A percentile compares a stretch with the other conserved stretches of the same genome.
These are phyloP conservation scores for Blomia tropicalis DNA, from an alignment of 2,888 invertebrate species.

Conservation along the genomic window DNA sequence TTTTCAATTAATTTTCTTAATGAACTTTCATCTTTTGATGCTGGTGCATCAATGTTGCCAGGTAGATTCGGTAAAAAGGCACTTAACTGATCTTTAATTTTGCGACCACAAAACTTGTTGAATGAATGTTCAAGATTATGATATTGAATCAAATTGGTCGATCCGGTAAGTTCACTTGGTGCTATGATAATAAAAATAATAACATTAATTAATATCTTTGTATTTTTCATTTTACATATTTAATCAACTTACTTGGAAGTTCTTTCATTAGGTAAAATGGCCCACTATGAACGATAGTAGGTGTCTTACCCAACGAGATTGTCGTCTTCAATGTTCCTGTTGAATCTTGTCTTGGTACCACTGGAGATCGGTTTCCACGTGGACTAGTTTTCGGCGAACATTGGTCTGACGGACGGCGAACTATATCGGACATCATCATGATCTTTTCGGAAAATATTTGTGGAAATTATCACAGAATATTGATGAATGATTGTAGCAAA, in stretches of 20 bases:
- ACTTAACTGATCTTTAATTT: constrained; percentile 65
- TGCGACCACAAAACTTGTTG: constrained; percentile 57
- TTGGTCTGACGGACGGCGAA: constrained; percentile 27
- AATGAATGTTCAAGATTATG: constrained; percentile 92
- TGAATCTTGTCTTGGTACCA: constrained; percentile 86
- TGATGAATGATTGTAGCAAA: too few relatives aligned
- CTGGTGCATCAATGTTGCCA: constrained; percentile 84
- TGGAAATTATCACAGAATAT: too few relatives aligned
- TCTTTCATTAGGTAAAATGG: constrained; percentile 97
- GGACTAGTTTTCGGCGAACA: constrained; percentile 31
- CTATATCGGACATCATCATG: constrained; percentile 28
- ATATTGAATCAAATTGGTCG: constrained; percentile 88
- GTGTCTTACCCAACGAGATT: constrained; percentile 88
- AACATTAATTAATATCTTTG: not conserved
- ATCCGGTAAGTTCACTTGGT: constrained; percentile 82
- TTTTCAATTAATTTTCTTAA: constrained; percentile 58
- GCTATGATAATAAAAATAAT: constrained; percentile 39
- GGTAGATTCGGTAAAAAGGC: constrained; percentile 88
- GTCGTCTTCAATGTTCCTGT: constrained; percentile 94
- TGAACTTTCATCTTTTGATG: constrained; percentile 43
- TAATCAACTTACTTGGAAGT: constrained; percentile 54
- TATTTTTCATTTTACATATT: not conserved
- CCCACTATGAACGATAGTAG: constrained; percentile 71
- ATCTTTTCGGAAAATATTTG: not conserved
- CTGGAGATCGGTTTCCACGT: constrained; percentile 40